phyloP scores from a whole-genome alignment of 2,888 invertebrate species.

The Leuctra nigra region DNA sequence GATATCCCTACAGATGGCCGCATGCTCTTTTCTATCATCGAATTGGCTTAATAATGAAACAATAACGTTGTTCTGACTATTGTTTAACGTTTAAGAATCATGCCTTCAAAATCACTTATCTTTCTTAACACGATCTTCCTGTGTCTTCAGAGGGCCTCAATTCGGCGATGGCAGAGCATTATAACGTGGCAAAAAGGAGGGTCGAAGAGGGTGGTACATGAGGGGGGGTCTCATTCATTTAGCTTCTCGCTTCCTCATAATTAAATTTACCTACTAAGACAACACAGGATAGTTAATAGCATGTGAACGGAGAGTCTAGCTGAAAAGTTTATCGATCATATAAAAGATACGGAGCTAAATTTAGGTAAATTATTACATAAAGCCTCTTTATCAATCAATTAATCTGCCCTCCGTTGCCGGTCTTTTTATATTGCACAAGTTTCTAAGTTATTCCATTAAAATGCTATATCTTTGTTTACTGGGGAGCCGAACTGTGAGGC shows the following conservation, averaged over 20 bases:
- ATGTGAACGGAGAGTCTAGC: neutral
- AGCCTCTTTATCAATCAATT: constrained; percentile 18
- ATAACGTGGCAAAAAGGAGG: too few relatives aligned
- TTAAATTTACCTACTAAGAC: constrained; percentile 13
- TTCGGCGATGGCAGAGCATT: too few relatives aligned
- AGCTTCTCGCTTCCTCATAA: constrained; percentile 14
- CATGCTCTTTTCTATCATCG: too few relatives aligned
- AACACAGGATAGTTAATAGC: constrained; percentile 13
- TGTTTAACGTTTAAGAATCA: too few relatives aligned
- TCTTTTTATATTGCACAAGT: neutral
- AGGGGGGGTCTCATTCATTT: constrained; percentile 2
- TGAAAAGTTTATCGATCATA: constrained; percentile 11
- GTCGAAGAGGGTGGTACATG: too few relatives aligned
- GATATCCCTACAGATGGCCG: too few relatives aligned
- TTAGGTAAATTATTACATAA: constrained; percentile 6
- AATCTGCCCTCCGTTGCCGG: neutral
- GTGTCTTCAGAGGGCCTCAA: too few relatives aligned
- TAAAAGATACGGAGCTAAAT: neutral
- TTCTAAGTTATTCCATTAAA: neutral
- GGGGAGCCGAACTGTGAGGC: neutral
- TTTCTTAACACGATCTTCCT: too few relatives aligned
- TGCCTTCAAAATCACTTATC: too few relatives aligned
- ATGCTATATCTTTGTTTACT: neutral
- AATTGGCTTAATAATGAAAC: too few relatives aligned
- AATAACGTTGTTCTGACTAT: too few relatives aligned